phyloP scores from a whole-genome alignment of 1,140 invertebrate genomes.

The Papilio glaucus region DNA sequence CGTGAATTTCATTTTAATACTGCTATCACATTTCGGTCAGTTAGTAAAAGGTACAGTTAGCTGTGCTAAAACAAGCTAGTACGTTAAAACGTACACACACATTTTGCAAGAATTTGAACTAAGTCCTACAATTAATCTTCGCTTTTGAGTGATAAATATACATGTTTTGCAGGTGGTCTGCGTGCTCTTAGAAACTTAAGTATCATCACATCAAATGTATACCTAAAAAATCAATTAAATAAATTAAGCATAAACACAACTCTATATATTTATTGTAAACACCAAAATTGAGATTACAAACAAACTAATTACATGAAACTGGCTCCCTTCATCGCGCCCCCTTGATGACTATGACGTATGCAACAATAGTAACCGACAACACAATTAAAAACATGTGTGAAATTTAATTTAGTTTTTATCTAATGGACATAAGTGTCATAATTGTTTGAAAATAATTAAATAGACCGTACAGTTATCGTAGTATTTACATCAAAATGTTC shows the following conservation, averaged over 20 bases:
- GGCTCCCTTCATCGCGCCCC: slow-evolving; percentile 60
- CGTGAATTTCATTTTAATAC: no score
- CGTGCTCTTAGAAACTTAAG: no score
- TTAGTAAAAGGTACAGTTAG: no score
- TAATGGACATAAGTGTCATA: slow-evolving; percentile 19
- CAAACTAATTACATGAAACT: slow-evolving; percentile 74
- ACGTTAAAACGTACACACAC: no score
- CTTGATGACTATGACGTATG: slow-evolving; percentile 59
- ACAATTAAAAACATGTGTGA: slow-evolving; percentile 34
- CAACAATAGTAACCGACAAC: slow-evolving; percentile 50
- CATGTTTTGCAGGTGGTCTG: no score
- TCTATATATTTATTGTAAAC: slow-evolving; percentile 58
- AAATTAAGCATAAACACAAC: slow-evolving; percentile 36
- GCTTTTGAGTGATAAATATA: no score
- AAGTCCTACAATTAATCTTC: no score
- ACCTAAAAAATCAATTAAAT: neutral
- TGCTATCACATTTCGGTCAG: no score
- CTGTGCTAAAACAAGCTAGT: no score
- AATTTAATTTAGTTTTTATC: slow-evolving; percentile 39
- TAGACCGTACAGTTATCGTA: neutral
- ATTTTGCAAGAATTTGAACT: no score
- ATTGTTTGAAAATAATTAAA: slow-evolving; percentile 10
- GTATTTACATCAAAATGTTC: slow-evolving; percentile 29
- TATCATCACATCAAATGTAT: no score
- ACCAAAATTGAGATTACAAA: slow-evolving; percentile 63